A percentile compares a stretch with the other conserved stretches of the same genome.
Evolutionary conservation across 2,888 invertebrate genomes (phyloP).

Genomic region (Aquatica leii): DNA sequence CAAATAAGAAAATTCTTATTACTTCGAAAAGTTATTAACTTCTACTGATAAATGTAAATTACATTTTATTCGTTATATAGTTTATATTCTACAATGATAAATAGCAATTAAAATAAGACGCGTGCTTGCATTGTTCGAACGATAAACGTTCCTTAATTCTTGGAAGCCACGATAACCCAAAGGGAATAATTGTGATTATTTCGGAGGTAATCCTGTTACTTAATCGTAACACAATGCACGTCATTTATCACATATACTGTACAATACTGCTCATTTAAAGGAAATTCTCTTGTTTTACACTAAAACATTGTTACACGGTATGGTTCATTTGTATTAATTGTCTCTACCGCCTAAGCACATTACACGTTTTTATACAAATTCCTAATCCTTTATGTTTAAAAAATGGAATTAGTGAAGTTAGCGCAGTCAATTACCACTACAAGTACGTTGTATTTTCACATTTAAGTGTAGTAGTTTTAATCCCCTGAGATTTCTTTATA

Average conservation of each 20-base stretch:
- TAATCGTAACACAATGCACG: slow-evolving; percentile 23
- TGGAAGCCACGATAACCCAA: not conserved
- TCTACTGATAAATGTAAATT: not conserved
- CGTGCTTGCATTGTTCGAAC: slow-evolving; percentile 4
- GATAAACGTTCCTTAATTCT: slow-evolving; percentile 1
- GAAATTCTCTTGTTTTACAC: slow-evolving; percentile 9
- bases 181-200: slow-evolving; percentile 21
- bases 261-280: slow-evolving; percentile 16
- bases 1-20: slow-evolving; percentile 10
- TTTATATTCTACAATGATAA: no score
- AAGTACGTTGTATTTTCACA: no score
- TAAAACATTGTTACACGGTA: not conserved
- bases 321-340: no score
- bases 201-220: slow-evolving; percentile 14
- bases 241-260: slow-evolving; percentile 17
- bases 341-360: no score
- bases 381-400: no score
- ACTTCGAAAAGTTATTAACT: slow-evolving; percentile 12
- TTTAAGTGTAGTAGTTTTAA: no score
- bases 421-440: no score
- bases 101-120: slow-evolving; percentile 21
- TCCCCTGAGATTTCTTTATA: no score
- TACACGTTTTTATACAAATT: no score
- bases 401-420: no score
- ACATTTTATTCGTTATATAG: no score